phyloP scores from a whole-genome alignment of 1,140 invertebrate species.

The Drosophila cardini region DNA sequence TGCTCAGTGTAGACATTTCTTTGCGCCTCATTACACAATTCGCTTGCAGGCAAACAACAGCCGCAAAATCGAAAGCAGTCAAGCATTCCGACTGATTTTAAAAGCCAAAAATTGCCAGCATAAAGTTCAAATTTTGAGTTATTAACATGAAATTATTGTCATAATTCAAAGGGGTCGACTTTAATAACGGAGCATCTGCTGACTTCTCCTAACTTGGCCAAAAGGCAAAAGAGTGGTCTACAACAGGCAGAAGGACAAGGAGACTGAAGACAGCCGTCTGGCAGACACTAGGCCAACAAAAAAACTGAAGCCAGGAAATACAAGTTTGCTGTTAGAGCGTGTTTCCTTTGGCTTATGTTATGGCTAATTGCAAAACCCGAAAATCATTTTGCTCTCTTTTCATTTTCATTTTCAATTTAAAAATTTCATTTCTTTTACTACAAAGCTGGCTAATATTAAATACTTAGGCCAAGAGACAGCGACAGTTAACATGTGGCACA shows the following conservation, averaged over 20 bases:
- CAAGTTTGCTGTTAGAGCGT: conserved; percentile 37
- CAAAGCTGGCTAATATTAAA: conserved; percentile 61
- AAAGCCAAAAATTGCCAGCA: conserved; percentile 21
- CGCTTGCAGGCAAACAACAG: conserved; percentile 1
- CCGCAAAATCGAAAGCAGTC: conserved; percentile 26
- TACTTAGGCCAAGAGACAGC: conserved; percentile 28
- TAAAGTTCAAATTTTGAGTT: conserved; percentile 46
- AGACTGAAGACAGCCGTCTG: no score
- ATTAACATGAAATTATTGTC: conserved; percentile 57
- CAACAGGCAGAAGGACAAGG: conserved; percentile 1
- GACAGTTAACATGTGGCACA: conserved; percentile 63
- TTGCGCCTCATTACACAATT: conserved; percentile 50
- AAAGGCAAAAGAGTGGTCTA: not conserved
- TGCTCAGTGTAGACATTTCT: conserved; percentile 25
- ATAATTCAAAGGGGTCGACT: conserved; percentile 62
- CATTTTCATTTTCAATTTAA: conserved; percentile 49
- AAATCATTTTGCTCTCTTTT: conserved; percentile 45
- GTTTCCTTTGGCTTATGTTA: conserved; percentile 37
- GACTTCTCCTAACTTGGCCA: conserved; percentile 37
- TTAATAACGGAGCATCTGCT: conserved; percentile 61
- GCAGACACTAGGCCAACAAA: conserved; percentile 37
- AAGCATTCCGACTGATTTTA: conserved; percentile 12
- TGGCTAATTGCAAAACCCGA: conserved; percentile 48
- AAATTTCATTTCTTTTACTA: conserved; percentile 30
- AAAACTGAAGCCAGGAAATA: conserved; percentile 40